Evolutionary conservation across 2,888 invertebrate species (phyloP).

Genomic region (Blastobasis lacticolella): DNA sequence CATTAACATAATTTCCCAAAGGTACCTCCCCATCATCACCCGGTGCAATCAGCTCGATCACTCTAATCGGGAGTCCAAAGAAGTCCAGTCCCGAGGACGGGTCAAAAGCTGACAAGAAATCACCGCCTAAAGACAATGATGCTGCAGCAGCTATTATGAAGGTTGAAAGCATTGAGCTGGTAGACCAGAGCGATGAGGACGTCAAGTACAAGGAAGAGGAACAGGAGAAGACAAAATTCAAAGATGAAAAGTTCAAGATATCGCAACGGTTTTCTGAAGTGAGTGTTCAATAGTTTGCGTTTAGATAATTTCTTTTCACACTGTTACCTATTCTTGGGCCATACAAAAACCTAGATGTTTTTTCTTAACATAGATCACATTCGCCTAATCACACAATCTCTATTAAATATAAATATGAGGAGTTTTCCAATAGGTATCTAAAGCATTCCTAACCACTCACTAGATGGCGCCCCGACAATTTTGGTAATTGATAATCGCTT

Average conservation of each 20-base stretch:
- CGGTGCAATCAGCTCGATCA: conserved; percentile 82
- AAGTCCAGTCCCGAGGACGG: conserved; percentile 46
- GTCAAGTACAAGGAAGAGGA: conserved; percentile 62
- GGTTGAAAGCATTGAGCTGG: conserved; percentile 62
- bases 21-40: conserved; percentile 78
- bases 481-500: no score
- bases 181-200: conserved; percentile 63
- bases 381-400: no score
- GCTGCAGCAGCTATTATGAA: conserved; percentile 46
- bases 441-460: no score
- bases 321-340: no score
- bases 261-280: conserved; percentile 65
- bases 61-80: conserved; percentile 77
- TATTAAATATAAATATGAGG: no score
- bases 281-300: background rate
- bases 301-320: no score
- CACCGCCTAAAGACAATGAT: conserved; percentile 49
- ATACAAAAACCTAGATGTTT: no score
- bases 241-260: conserved; percentile 63
- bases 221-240: conserved; percentile 51
- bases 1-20: conserved; percentile 12
- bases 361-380: no score
- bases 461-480: no score
- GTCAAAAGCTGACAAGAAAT: conserved; percentile 29
- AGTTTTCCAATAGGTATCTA: no score